Percentiles rank a stretch among this genome's conserved stretches.
phyloP scores from a whole-genome alignment of 2,113 vertebrate species.

The Egretta garzetta region DNA sequence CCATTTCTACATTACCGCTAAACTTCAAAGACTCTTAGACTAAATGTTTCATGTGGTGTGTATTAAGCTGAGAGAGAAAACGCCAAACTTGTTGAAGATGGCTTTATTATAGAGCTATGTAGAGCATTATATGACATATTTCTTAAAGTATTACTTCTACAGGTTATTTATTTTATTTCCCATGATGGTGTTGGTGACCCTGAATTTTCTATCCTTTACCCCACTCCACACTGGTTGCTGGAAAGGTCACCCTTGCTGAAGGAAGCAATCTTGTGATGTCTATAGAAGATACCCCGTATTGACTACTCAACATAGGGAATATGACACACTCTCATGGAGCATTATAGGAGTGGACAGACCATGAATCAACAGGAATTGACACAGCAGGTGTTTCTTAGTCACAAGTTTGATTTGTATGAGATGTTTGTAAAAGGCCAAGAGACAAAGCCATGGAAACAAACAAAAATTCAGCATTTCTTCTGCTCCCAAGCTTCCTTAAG shows the following conservation, averaged over 20 bases:
- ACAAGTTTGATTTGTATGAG: background rate
- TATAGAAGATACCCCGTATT: fast-evolving
- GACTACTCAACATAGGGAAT: background rate
- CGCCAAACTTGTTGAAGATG: background rate
- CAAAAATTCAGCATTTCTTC: background rate
- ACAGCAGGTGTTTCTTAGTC: background rate
- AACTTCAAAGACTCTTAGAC: background rate
- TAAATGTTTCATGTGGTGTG: background rate
- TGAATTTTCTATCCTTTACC: background rate
- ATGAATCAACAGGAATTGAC: background rate
- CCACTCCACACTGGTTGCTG: background rate
- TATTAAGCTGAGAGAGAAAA: background rate
- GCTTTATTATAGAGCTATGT: background rate
- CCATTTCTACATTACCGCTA: background rate
- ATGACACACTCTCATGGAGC: background rate
- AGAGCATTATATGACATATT: background rate
- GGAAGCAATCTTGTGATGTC: background rate
- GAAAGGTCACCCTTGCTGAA: background rate
- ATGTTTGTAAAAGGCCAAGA: background rate
- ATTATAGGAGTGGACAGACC: background rate
- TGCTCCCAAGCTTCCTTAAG: background rate
- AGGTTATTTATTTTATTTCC: background rate
- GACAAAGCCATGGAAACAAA: background rate
- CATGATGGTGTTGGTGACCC: background rate
- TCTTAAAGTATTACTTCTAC: background rate